Evolutionary conservation across 2,113 vertebrate genomes (phyloP).

Genomic region (Ammodytes dubius): DNA sequence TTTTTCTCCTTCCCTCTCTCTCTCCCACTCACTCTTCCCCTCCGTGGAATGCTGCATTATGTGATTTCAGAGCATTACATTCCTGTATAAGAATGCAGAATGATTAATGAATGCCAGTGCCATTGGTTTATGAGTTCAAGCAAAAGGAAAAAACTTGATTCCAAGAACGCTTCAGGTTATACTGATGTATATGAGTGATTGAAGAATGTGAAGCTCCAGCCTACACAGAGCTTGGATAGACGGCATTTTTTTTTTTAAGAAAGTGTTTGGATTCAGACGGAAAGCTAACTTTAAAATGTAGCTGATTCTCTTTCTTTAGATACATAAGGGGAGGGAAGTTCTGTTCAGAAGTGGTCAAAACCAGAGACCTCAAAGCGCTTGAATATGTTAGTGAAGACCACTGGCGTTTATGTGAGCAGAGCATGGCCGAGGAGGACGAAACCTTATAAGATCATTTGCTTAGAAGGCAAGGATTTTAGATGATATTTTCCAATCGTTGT

Average conservation of each 20-base stretch:
- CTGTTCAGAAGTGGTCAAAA: constrained; percentile 48
- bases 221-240: constrained; percentile 18
- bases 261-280: constrained; percentile 36
- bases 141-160: constrained; percentile 14
- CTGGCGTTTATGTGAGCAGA: constrained; percentile 23
- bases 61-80: neutral
- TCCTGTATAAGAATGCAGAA: neutral
- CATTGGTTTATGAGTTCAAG: constrained; percentile 6
- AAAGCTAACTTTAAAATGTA: constrained; percentile 40
- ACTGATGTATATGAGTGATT: constrained; percentile 41
- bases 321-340: constrained; percentile 4
- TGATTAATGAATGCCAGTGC: neutral
- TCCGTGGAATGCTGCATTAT: neutral
- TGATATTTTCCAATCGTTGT: neutral
- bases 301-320: constrained; percentile 19
- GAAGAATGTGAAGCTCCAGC: constrained; percentile 18
- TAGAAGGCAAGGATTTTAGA: neutral
- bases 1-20: neutral
- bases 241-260: constrained; percentile 35
- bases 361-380: constrained; percentile 25
- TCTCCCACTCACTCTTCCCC: neutral
- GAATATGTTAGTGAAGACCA: constrained; percentile 37
- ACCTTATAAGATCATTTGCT: neutral
- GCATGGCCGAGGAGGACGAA: neutral
- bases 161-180: constrained; percentile 16